These are phyloP conservation scores for Aphidoletes aphidimyza DNA, from an alignment of 2,888 invertebrate species.

Conservation along the genomic window DNA sequence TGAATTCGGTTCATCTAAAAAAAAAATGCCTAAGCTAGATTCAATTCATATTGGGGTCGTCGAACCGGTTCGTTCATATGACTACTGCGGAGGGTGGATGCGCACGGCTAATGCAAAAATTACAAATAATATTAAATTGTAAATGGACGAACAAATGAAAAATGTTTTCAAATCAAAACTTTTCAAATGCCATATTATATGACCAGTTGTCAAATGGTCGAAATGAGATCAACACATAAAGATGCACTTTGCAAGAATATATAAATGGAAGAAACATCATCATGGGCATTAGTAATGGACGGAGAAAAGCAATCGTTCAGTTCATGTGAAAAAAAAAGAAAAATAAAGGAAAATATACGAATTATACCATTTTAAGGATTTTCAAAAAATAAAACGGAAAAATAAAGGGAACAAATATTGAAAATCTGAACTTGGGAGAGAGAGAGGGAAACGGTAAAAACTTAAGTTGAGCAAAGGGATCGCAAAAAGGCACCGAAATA, in stretches of 20 bases:
- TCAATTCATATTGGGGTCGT: no score
- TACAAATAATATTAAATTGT: no score
- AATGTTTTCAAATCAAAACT: background rate
- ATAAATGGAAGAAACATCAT: background rate
- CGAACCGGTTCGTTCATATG: no score
- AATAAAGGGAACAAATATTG: background rate
- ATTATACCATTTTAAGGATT: no score
- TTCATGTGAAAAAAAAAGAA: background rate
- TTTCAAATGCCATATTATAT: constrained; percentile 16
- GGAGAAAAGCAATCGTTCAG: no score
- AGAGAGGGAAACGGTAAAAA: background rate
- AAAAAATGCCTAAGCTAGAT: no score
- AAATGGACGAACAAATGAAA: no score
- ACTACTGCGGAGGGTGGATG: no score
- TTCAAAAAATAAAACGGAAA: no score
- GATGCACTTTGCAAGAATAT: background rate
- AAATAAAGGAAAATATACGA: background rate
- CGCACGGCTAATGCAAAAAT: no score
- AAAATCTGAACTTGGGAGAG: background rate
- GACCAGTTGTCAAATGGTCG: constrained; percentile 1
- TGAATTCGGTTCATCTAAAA: no score
- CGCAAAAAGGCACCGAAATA: background rate
- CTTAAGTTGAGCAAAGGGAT: background rate
- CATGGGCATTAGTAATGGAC: no score
- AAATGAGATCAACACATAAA: background rate